These are phyloP conservation scores for Lagocephalus sceleratus DNA, from an alignment of 2,797 vertebrate species.

Conservation along the genomic window DNA sequence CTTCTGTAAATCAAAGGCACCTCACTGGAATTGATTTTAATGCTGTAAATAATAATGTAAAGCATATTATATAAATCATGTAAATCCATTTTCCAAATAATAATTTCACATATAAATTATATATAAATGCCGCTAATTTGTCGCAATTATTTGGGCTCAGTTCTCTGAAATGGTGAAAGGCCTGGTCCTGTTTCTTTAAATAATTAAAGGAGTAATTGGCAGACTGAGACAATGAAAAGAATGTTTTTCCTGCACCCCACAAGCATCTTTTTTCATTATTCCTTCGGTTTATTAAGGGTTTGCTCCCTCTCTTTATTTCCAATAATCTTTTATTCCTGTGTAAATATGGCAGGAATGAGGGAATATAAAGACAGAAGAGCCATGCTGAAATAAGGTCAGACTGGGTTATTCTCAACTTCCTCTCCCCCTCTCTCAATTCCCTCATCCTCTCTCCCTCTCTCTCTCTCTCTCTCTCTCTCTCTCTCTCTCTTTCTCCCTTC, in stretches of 20 bases:
- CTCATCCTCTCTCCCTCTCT: not conserved
- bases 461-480: not conserved
- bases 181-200: slow-evolving; percentile 5
- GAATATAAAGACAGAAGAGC: slow-evolving; percentile 58
- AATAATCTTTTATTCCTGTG: slow-evolving; percentile 67
- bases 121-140: slow-evolving; percentile 1
- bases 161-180: not conserved
- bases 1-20: not conserved
- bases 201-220: slow-evolving; percentile 15
- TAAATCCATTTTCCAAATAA: not conserved
- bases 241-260: slow-evolving; percentile 4
- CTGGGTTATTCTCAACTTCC: slow-evolving; percentile 62
- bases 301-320: slow-evolving; percentile 36
- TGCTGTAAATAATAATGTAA: not conserved
- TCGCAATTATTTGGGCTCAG: not conserved
- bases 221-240: slow-evolving; percentile 28
- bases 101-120: not conserved
- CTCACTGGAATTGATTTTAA: not conserved
- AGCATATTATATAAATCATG: not conserved
- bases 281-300: slow-evolving; percentile 33
- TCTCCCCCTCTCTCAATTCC: slow-evolving; percentile 6
- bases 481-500: slow-evolving; percentile 1
- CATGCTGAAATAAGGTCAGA: slow-evolving; percentile 60
- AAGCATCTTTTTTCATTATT: slow-evolving; percentile 14
- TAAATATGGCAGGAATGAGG: slow-evolving; percentile 65